Evolutionary conservation across 2,113 vertebrate genomes (phyloP), one percentile per base, ranked within the genome.

Genomic region (Synchiropus splendidus): DNA sequence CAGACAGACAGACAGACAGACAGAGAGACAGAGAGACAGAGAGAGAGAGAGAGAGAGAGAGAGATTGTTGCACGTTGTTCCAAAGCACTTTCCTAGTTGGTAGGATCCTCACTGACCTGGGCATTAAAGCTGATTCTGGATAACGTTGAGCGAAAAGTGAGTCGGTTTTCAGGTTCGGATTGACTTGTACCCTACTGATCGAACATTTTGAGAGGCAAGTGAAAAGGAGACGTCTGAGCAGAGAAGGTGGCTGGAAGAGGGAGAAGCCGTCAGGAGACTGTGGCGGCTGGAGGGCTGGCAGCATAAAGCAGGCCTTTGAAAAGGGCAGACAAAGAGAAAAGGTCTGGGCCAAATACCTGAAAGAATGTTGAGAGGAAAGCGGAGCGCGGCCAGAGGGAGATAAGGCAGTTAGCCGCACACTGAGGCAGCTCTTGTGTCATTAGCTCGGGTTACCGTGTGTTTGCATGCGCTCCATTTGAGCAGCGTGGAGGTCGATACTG

Each of bases 301-400:
- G 72, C 66, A 83, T 79, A 83, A 83, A 78, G 78, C 68, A 67
- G 68, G 70, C 64, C 78, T 79, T 83, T 83, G 80, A 83, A 79
- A 83, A 81, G 80, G 76, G 66, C 78, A 79, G 62, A 79, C 74
- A 81, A 83, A 79, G 69, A 73, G 74, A 80, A 80, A 79, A 81
- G 74, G 78, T 83, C 80, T 77, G 49, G 45, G 72, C 80, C 74
- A 83, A 79, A 81, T 83, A 83, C 78, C 80, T 76, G 74, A 76
- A 81, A 83, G 78, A 83, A 83, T 80, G 78, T 74, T 57, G 70
- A 77, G 78, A 79, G 80, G 80, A 79, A 79, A 80, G 78, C 73
- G 70, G 76, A 83, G 76, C 70, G 48, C 70, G 61, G 78, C 66
- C 70, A 75, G 55, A 48, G 62, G 55, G 75, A 83, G 80, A 81